Evolutionary conservation across 2,797 vertebrate genomes (phyloP).

Genomic region (Acanthornis magna): DNA sequence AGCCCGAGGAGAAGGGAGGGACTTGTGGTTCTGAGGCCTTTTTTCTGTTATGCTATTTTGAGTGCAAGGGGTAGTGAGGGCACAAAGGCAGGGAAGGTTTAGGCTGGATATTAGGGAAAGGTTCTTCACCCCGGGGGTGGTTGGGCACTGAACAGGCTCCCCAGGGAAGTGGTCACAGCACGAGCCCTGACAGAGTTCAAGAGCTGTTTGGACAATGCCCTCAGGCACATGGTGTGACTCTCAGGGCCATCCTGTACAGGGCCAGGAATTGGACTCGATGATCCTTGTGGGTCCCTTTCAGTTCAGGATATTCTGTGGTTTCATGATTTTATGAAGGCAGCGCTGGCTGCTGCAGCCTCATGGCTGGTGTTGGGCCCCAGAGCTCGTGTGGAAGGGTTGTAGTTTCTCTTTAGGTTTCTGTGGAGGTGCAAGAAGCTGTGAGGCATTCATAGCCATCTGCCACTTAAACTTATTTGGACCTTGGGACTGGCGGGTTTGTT

Average conservation of each 20-base stretch:
- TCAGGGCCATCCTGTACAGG: background rate
- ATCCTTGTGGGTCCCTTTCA: background rate
- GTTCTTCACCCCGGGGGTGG: background rate
- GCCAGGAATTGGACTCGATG: background rate
- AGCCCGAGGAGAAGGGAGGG: rapidly evolving
- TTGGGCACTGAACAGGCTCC: background rate
- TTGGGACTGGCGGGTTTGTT: background rate
- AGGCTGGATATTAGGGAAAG: no score
- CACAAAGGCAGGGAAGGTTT: background rate
- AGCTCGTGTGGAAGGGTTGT: rapidly evolving
- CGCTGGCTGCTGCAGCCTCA: background rate
- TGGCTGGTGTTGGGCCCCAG: rapidly evolving
- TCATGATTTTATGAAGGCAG: background rate
- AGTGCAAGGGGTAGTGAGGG: background rate
- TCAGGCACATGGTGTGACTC: background rate
- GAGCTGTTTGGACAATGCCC: background rate
- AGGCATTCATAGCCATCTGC: background rate
- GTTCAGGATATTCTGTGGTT: rapidly evolving
- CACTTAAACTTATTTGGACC: no score
- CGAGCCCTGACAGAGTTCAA: background rate
- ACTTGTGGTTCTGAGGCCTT: rapidly evolving
- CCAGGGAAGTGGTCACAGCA: background rate
- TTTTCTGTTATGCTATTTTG: rapidly evolving
- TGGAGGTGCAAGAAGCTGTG: background rate
- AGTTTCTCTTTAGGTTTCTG: background rate